Percentiles rank a stretch among this genome's conserved stretches.
Evolutionary conservation across 1,140 invertebrate genomes (phyloP).

Genomic region (Apis cerana): DNA sequence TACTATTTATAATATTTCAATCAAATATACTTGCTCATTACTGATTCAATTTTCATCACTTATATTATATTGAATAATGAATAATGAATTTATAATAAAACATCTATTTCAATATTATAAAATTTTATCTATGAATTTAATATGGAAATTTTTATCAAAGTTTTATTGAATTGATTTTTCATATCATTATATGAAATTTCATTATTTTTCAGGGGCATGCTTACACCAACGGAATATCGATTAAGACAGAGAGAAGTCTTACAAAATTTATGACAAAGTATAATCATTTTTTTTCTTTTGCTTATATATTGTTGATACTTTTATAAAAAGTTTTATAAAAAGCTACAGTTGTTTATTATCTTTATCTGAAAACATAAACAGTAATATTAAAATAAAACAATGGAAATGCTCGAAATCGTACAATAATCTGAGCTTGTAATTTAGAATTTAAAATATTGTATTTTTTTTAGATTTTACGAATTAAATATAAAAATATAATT

Average conservation of each 20-base stretch:
- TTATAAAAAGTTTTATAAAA: constrained; percentile 10
- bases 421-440: neutral
- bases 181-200: too few relatives aligned
- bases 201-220: constrained; percentile 82
- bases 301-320: constrained; percentile 14
- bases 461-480: constrained; percentile 3
- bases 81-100: too few relatives aligned
- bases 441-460: constrained; percentile 1
- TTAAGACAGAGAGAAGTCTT: constrained; percentile 80
- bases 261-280: constrained; percentile 42
- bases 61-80: too few relatives aligned
- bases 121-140: too few relatives aligned
- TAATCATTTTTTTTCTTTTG: neutral
- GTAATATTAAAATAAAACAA: neutral
- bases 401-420: neutral
- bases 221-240: constrained; percentile 87
- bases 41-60: too few relatives aligned
- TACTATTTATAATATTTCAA: too few relatives aligned
- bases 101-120: too few relatives aligned
- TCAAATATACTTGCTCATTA: too few relatives aligned
- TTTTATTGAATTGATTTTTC: too few relatives aligned
- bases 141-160: too few relatives aligned
- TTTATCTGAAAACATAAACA: neutral
- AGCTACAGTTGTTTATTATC: neutral
- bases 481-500: neutral